Percentiles rank a stretch among this genome's conserved stretches.
These are phyloP conservation scores for Xanthorhoe spadicearia DNA, from an alignment of 2,888 invertebrate species.

Conservation along the genomic window DNA sequence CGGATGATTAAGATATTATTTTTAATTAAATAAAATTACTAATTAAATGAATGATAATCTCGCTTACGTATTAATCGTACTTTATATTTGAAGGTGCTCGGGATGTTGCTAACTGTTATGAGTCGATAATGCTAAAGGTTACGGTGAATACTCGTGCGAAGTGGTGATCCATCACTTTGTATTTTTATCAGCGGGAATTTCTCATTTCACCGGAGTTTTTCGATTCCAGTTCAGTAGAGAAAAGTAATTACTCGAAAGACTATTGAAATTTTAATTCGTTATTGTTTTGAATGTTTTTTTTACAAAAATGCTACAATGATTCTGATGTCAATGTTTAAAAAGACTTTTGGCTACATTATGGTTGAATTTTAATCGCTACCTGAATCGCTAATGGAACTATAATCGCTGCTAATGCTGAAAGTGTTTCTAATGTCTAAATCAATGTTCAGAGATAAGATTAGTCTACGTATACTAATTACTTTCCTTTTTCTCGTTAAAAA, in stretches of 20 bases:
- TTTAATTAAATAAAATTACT: no score
- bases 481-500: no score
- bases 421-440: no score
- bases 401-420: no score
- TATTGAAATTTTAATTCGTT: not conserved
- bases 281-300: not conserved
- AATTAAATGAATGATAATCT: no score
- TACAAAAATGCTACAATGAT: not conserved
- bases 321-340: no score
- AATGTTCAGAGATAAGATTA: no score
- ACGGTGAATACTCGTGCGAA: constrained; percentile 34
- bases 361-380: no score
- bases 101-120: not conserved
- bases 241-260: constrained; percentile 8
- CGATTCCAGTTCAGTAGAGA: constrained; percentile 9
- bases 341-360: no score
- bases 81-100: not conserved
- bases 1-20: no score
- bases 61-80: not conserved
- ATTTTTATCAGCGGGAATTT: constrained; percentile 20
- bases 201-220: constrained; percentile 15
- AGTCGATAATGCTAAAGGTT: constrained; percentile 45
- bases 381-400: no score
- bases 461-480: no score
- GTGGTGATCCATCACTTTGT: constrained; percentile 48